Percentiles rank a stretch among this genome's conserved stretches.
Evolutionary conservation across 2,888 invertebrate species (phyloP).

Genomic region (Dione juno): DNA sequence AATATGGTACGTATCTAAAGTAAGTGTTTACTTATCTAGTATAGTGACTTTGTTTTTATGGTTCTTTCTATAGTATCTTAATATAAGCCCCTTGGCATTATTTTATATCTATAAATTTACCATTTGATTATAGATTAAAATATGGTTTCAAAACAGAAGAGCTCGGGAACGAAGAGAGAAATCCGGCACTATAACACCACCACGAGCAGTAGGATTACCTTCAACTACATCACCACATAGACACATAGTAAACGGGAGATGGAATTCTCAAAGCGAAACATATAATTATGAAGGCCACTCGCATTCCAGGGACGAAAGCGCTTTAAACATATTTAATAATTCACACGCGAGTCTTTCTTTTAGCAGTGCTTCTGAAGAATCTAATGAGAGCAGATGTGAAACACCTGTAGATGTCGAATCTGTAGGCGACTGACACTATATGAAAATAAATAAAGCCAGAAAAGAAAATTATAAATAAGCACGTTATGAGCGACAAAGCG

Average conservation of each 20-base stretch:
- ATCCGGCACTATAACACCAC: conserved; percentile 62
- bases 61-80: too few relatives aligned
- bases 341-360: conserved; percentile 19
- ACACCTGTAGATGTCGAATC: conserved; percentile 69
- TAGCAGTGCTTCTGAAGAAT: conserved; percentile 46
- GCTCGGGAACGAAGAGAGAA: conserved; percentile 89
- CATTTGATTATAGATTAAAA: conserved; percentile 77
- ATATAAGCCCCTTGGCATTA: background rate
- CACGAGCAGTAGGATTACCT: conserved; percentile 65
- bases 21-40: too few relatives aligned
- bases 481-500: background rate
- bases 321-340: conserved; percentile 12
- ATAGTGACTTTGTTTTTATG: too few relatives aligned
- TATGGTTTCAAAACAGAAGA: conserved; percentile 92
- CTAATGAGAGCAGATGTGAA: conserved; percentile 53
- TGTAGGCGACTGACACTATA: conserved; percentile 28
- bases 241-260: conserved; percentile 29
- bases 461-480: background rate
- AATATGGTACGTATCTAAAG: too few relatives aligned
- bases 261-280: conserved; percentile 25
- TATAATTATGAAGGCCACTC: background rate
- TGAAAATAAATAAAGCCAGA: background rate
- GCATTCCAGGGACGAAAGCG: background rate
- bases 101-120: background rate
- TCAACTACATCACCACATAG: conserved; percentile 53